phyloP scores from a whole-genome alignment of 2,797 vertebrate species.

The Carcharodon carcharias region DNA sequence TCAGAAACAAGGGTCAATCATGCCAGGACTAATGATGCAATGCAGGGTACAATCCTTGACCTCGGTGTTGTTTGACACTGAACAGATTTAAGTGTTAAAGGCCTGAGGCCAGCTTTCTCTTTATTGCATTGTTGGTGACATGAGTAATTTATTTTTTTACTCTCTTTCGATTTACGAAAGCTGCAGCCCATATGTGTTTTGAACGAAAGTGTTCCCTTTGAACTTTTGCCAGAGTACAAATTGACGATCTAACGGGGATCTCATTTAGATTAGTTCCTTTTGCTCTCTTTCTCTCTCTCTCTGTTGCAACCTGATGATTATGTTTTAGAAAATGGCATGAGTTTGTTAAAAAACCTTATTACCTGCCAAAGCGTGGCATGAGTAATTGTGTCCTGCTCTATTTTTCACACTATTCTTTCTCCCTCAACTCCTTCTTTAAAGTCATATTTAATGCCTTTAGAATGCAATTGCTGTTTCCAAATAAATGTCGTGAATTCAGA shows the following conservation, averaged over 20 bases:
- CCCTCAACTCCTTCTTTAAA: not conserved
- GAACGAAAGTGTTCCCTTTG: not conserved
- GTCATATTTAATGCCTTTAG: not conserved
- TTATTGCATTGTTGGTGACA: not conserved
- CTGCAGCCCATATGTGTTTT: not conserved
- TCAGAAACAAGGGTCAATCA: not conserved
- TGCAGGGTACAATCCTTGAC: not conserved
- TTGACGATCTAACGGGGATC: not conserved
- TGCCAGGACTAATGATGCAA: not conserved
- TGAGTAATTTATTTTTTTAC: slow-evolving; percentile 13
- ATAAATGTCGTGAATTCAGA: not conserved
- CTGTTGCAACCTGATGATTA: not conserved
- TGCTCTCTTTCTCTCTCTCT: not conserved
- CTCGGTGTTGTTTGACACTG: not conserved
- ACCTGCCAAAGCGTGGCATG: not conserved
- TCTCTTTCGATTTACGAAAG: not conserved
- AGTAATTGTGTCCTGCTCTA: not conserved
- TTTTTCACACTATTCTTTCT: not conserved
- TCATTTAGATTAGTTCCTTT: not conserved
- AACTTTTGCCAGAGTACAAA: not conserved
- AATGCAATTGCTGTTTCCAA: not conserved
- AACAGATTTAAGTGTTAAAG: not conserved
- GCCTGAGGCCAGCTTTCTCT: not conserved
- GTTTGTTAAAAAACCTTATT: not conserved
- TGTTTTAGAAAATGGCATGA: not conserved